Evolutionary conservation across 2,113 vertebrate genomes (phyloP).

Genomic region (Boleophthalmus pectinirostris): DNA sequence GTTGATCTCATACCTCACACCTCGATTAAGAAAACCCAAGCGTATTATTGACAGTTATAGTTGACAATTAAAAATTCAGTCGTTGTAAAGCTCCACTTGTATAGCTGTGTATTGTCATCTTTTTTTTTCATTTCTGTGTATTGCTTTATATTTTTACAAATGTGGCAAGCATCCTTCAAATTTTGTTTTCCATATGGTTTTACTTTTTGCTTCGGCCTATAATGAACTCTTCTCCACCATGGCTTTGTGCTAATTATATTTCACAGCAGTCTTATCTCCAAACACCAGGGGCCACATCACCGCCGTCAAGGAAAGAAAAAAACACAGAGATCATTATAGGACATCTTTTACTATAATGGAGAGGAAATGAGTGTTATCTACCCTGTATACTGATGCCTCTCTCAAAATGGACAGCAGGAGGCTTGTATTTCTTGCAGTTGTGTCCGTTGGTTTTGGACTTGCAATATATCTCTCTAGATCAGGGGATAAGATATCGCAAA

Average conservation of each 20-base stretch:
- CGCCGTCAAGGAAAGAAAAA: constrained; percentile 43
- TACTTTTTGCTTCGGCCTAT: constrained; percentile 47
- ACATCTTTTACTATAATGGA: constrained; percentile 60
- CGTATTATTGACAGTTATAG: no score
- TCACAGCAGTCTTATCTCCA: constrained; percentile 75
- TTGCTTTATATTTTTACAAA: no score
- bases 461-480: no score
- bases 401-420: background rate
- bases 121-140: no score
- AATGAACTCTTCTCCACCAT: constrained; percentile 69
- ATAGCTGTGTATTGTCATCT: no score
- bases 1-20: no score
- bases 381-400: constrained; percentile 26
- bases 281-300: constrained; percentile 54
- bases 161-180: no score
- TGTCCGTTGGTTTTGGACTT: background rate
- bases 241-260: constrained; percentile 83
- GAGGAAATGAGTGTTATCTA: constrained; percentile 34
- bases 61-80: no score
- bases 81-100: no score
- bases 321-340: constrained; percentile 50
- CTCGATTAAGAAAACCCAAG: no score
- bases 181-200: no score
- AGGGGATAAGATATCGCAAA: no score
- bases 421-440: background rate